Conservation (phyloP, 2,888 invertebrate genomes). For the Odontocerum albicorne region DNA sequence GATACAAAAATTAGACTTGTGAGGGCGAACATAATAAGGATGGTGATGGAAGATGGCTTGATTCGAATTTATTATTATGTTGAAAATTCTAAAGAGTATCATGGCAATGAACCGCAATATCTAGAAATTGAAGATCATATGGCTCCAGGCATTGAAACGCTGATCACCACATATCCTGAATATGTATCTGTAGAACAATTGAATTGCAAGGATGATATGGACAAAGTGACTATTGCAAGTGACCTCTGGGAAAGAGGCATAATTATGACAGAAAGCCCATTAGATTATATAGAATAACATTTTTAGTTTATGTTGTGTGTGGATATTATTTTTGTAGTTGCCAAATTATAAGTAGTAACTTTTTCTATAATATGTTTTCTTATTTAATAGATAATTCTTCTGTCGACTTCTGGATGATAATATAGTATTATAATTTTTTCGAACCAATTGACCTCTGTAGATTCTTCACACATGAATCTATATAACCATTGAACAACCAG, state of each 20-base stretch:
- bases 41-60: constrained; percentile 65
- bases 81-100: constrained; percentile 86
- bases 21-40: constrained; percentile 59
- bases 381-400: no score
- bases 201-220: constrained; percentile 63
- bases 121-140: constrained; percentile 72
- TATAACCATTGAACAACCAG: no score
- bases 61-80: constrained; percentile 76
- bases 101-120: constrained; percentile 75
- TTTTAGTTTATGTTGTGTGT: no score
- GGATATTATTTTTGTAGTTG: no score
- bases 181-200: constrained; percentile 73
- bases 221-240: constrained; percentile 67
- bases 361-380: no score
- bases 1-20: constrained; percentile 64
- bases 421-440: no score
- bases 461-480: no score
- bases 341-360: no score
- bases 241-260: constrained; percentile 84
- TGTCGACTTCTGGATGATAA: no score
- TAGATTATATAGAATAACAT: constrained; percentile 39
- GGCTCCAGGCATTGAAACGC: constrained; percentile 68
- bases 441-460: no score
- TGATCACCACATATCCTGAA: constrained; percentile 76
- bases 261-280: constrained; percentile 69